Evolutionary conservation across 2,888 invertebrate genomes (phyloP).

Genomic region (Dysmachus trigonus): DNA sequence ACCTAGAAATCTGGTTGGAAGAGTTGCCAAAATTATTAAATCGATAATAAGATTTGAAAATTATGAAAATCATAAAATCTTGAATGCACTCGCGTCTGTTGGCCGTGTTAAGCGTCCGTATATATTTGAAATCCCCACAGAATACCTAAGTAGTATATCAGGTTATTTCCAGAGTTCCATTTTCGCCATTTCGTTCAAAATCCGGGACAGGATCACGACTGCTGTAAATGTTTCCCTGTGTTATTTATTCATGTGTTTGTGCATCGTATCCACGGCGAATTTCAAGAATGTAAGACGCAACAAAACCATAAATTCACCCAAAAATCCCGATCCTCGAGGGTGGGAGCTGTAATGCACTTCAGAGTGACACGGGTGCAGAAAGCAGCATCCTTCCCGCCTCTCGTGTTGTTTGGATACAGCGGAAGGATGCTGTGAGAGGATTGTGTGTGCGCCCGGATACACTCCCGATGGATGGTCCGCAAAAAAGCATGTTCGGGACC

Average conservation of each 20-base stretch:
- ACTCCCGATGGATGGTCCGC: neutral
- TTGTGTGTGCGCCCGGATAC: neutral
- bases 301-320: conserved; percentile 39
- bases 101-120: conserved; percentile 5
- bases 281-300: conserved; percentile 36
- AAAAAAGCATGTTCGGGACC: neutral
- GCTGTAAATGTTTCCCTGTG: conserved; percentile 12
- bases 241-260: conserved; percentile 12
- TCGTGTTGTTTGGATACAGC: conserved; percentile 35
- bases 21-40: conserved; percentile 2
- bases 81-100: neutral
- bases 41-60: conserved; percentile 7
- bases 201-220: conserved; percentile 20
- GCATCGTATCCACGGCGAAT: neutral
- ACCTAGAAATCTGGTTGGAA: neutral
- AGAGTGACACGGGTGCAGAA: conserved; percentile 29
- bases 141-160: conserved; percentile 12
- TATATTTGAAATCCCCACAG: neutral
- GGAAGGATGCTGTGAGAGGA: conserved; percentile 30
- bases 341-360: conserved; percentile 32
- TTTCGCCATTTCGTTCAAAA: conserved; percentile 9
- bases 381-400: conserved; percentile 23
- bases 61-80: conserved; percentile 25
- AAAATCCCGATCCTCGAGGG: conserved; percentile 28
- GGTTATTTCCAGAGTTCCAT: neutral